Evolutionary conservation across 2,113 vertebrate species (phyloP), one percentile per base, ranked within the genome.

Genomic region (Condylura cristata): DNA sequence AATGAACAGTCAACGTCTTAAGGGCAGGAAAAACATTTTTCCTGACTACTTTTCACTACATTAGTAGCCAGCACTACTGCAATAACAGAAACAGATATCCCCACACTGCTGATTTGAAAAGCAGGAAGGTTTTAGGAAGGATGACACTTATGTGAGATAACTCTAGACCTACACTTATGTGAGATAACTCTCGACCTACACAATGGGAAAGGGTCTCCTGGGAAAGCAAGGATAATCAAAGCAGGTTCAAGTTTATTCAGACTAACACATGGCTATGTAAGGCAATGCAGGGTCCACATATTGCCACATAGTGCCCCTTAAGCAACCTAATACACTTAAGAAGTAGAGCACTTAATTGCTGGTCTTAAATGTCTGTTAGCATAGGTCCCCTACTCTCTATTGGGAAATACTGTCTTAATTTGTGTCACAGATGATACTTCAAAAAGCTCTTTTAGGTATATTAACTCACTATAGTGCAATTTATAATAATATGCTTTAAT

Each of bases 291-390:
- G 58, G 61, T 46, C 26, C 53, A 80, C 20, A 46, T 85, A 76
- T 72, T 90, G 74, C 74, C 70, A 90, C 53, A 79, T 20, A 63
- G 37, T 48, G 34, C 58, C 94, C 85, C 58, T 81, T 51, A 70
- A 95, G 78, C 82, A 61, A 96, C 34, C 65, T 30, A 39, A 86
- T 68, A 78, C 80, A 90, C 92, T 95, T 90, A 95, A 70, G 41
- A 95, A 90, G 78, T 80, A 72, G 74, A 92, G 94, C 96, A 95
- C n/a, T 95, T 96, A 95, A 97, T 37, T 91, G 86, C 60, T 86
- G 76, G 91, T 92, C 86, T 94, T 89, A 97, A 87, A 85, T 53
- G 85, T 14, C 76, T 74, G 88, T 89, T 95, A 93, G 44, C 86
- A 71, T 14, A 70, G 86, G 79, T 46, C 26, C 86, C 78, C 63